phyloP scores from a whole-genome alignment of 2,113 vertebrate species.

The Eulemur rufifrons region DNA sequence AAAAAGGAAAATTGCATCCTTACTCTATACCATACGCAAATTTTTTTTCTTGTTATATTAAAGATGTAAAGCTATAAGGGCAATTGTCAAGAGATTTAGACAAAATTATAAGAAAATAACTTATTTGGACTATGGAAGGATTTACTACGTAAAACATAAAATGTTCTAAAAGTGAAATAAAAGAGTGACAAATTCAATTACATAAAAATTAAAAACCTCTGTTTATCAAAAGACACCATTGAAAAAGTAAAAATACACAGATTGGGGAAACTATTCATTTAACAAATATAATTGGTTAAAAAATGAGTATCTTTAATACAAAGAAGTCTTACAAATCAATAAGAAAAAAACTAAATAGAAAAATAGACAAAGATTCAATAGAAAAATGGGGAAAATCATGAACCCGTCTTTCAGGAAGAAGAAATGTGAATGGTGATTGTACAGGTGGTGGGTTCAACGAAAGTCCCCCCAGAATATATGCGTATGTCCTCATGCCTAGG shows the following conservation, averaged over 20 bases:
- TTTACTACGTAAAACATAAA: neutral
- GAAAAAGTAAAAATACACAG: neutral
- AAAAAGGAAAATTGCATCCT: neutral
- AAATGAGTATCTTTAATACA: neutral
- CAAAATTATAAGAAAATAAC: neutral
- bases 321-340: neutral
- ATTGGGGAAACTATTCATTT: neutral
- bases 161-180: conserved; percentile 1
- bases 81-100: neutral
- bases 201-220: conserved; percentile 12
- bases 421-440: neutral
- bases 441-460: neutral
- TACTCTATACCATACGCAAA: neutral
- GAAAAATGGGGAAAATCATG: neutral
- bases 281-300: neutral
- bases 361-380: neutral
- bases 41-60: neutral
- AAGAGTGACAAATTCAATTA: neutral
- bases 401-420: neutral
- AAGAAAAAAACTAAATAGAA: neutral
- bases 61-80: neutral
- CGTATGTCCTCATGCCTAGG: neutral
- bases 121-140: neutral
- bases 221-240: neutral
- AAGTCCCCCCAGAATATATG: too few relatives aligned